phyloP scores from a whole-genome alignment of 64 coral and sea anemone species.

The Stichodactyla helianthus region DNA sequence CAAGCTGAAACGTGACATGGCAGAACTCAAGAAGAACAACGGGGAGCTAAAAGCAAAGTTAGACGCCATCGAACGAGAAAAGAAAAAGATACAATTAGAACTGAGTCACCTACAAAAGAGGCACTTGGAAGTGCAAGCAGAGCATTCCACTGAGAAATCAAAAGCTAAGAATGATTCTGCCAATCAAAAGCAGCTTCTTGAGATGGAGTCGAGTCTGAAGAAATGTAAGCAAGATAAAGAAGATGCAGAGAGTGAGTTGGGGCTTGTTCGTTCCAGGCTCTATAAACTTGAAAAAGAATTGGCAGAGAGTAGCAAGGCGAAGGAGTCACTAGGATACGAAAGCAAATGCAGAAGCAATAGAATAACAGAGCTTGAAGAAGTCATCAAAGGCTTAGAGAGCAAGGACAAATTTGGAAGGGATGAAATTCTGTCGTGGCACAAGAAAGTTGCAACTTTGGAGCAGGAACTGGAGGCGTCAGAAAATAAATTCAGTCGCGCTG shows the following conservation, averaged over 20 bases:
- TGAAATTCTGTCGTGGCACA: slow-evolving; percentile 95
- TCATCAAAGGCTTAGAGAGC: slow-evolving; percentile 68
- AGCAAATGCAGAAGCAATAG: slow-evolving; percentile 61
- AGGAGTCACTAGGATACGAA: slow-evolving; percentile 85
- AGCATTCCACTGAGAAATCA: slow-evolving; percentile 48
- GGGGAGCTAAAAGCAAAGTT: slow-evolving; percentile 76
- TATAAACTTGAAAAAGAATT: slow-evolving; percentile 64
- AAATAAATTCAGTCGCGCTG: slow-evolving; percentile 75
- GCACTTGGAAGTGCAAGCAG: slow-evolving; percentile 47
- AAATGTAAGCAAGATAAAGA: slow-evolving; percentile 75
- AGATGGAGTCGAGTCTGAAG: slow-evolving; percentile 69
- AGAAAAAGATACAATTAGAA: slow-evolving; percentile 78
- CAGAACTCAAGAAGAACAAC: slow-evolving; percentile 62
- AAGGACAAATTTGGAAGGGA: slow-evolving; percentile 81
- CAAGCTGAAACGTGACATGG: slow-evolving; percentile 65
- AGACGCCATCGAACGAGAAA: slow-evolving; percentile 78
- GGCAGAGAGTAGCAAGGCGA: slow-evolving; percentile 52
- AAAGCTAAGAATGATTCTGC: slow-evolving; percentile 65
- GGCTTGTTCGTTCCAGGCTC: slow-evolving; percentile 62
- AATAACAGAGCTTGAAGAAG: slow-evolving; percentile 77
- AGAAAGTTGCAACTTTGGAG: slow-evolving; percentile 81
- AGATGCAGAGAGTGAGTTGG: slow-evolving; percentile 69
- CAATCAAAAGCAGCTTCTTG: slow-evolving; percentile 68
- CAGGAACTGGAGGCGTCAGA: slow-evolving; percentile 64
- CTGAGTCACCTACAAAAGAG: slow-evolving; percentile 62